Conservation (phyloP, 2,113 vertebrate genomes). For the Platysternon megacephalum region DNA sequence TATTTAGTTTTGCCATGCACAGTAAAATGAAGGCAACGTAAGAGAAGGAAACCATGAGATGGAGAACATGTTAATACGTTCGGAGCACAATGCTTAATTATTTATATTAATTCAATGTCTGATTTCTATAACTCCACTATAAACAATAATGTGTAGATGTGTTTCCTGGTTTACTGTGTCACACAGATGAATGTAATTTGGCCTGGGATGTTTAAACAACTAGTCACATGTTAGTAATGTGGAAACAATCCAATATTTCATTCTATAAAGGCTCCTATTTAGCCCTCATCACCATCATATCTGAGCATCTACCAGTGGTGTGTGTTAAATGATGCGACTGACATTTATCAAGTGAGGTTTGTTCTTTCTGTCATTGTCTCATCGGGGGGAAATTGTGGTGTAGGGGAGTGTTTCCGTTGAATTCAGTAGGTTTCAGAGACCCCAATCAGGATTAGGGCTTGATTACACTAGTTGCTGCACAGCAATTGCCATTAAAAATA, state of each 20-base stretch:
- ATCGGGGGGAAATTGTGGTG: fast-evolving
- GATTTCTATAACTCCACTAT: not conserved
- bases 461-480: not conserved
- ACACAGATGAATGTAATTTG: not conserved
- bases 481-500: not conserved
- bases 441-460: not conserved
- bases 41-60: not conserved
- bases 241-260: not conserved
- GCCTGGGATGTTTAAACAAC: not conserved
- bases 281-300: not conserved
- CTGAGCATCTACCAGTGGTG: not conserved
- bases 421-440: not conserved
- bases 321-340: not conserved
- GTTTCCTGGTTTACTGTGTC: not conserved
- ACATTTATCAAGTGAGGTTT: not conserved
- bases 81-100: not conserved
- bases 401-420: not conserved
- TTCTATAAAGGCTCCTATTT: not conserved
- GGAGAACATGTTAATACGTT: not conserved
- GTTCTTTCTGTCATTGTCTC: not conserved
- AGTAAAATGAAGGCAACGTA: slow-evolving; percentile 33
- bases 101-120: no score
- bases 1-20: not conserved
- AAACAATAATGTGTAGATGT: not conserved
- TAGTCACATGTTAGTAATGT: not conserved